Percentiles rank a stretch among this genome's conserved stretches.
Evolutionary conservation across 2,888 invertebrate genomes (phyloP).

Genomic region (Julus scanicus): DNA sequence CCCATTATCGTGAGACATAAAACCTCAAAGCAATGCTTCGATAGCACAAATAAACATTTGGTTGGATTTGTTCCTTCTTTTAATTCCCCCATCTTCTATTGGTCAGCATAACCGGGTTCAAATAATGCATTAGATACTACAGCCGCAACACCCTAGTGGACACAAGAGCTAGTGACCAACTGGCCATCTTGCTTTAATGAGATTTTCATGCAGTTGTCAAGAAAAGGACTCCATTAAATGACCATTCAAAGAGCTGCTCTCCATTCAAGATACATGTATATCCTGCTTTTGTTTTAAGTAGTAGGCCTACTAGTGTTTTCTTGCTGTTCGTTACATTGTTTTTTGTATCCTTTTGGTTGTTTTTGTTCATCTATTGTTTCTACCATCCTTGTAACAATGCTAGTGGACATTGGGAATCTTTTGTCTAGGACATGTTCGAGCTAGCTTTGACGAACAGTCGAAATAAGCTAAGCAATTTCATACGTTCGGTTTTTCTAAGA

Average conservation of each 20-base stretch:
- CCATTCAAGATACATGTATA: background rate
- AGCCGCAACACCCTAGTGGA: background rate
- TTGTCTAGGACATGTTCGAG: background rate
- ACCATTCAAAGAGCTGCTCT: background rate
- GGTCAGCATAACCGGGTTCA: background rate
- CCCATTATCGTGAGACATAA: constrained; percentile 17
- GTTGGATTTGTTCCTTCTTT: constrained; percentile 29
- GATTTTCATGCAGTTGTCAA: constrained; percentile 26
- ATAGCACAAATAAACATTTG: constrained; percentile 13
- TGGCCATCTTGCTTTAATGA: constrained; percentile 8
- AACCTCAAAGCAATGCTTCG: constrained; percentile 24
- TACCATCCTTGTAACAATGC: background rate
- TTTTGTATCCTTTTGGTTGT: background rate
- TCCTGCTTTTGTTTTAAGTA: background rate
- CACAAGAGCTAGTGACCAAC: background rate
- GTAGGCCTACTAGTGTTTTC: background rate
- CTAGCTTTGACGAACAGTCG: background rate
- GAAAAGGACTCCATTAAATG: constrained; percentile 39
- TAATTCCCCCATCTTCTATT: background rate
- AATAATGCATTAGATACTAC: background rate
- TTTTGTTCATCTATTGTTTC: constrained; percentile 24
- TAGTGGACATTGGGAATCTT: background rate
- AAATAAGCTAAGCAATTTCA: background rate
- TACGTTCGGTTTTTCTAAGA: background rate
- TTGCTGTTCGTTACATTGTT: background rate